Conservation (phyloP, 2,113 vertebrate genomes). For the cat (Felis catus) region F.catus_Fca126_mat1.0 CM031423.1:9167001-9167500, state of each 20-base stretch:
- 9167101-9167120: too few relatives aligned
- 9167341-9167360: background rate
- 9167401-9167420: background rate
- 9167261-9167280: background rate
- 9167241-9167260: background rate
- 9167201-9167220: accelerated
- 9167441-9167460: background rate
- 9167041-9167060: too few relatives aligned
- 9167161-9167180: background rate
- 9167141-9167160: accelerated
- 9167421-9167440: background rate
- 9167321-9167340: background rate
- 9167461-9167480: background rate
- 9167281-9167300: background rate
- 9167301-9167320: background rate
- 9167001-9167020: too few relatives aligned
- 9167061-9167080: too few relatives aligned
- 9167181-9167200: background rate
- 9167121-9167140: too few relatives aligned
- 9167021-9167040: too few relatives aligned
- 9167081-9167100: too few relatives aligned
- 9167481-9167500: background rate
- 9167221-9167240: background rate
- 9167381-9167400: background rate
- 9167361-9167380: background rate